A percentile compares a stretch with the other conserved stretches of the same genome.
These are phyloP conservation scores for Mycogona germanica DNA, from an alignment of 2,888 invertebrate species.

Conservation along the genomic window DNA sequence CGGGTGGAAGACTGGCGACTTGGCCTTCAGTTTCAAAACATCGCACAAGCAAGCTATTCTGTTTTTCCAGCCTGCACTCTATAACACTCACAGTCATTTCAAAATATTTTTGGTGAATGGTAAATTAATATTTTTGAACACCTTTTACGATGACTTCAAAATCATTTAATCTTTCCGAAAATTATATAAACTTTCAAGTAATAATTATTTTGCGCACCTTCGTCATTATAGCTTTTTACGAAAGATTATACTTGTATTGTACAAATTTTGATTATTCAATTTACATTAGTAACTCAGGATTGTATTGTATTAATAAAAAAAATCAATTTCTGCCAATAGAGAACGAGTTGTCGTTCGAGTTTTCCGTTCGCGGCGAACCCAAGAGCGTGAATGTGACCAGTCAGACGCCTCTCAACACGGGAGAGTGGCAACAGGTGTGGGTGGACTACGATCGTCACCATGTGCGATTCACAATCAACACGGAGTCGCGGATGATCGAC, in stretches of 20 bases:
- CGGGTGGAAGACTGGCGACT: slow-evolving; percentile 84
- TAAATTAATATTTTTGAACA: slow-evolving; percentile 17
- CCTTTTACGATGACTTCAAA: no score
- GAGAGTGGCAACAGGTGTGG: slow-evolving; percentile 94
- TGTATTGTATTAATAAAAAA: background rate
- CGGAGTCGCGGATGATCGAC: slow-evolving; percentile 77
- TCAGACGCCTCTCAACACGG: slow-evolving; percentile 68
- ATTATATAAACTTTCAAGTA: no score
- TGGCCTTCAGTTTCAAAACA: slow-evolving; percentile 84
- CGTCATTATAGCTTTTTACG: background rate
- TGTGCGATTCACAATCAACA: slow-evolving; percentile 83
- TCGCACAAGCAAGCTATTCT: slow-evolving; percentile 81
- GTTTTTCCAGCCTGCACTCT: slow-evolving; percentile 77
- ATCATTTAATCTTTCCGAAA: no score
- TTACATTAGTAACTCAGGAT: background rate
- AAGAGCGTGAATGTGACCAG: slow-evolving; percentile 72
- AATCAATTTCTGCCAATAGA: slow-evolving; percentile 39
- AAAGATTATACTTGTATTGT: background rate
- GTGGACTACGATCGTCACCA: slow-evolving; percentile 91
- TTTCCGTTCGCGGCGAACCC: slow-evolving; percentile 69
- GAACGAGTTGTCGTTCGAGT: slow-evolving; percentile 77
- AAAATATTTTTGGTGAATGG: slow-evolving; percentile 74
- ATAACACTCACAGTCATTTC: slow-evolving; percentile 78
- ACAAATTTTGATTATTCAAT: background rate
- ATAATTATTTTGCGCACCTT: background rate